These are phyloP conservation scores for Chrysochloris asiatica DNA, from an alignment of 2,113 vertebrate species.

Conservation along the genomic window DNA sequence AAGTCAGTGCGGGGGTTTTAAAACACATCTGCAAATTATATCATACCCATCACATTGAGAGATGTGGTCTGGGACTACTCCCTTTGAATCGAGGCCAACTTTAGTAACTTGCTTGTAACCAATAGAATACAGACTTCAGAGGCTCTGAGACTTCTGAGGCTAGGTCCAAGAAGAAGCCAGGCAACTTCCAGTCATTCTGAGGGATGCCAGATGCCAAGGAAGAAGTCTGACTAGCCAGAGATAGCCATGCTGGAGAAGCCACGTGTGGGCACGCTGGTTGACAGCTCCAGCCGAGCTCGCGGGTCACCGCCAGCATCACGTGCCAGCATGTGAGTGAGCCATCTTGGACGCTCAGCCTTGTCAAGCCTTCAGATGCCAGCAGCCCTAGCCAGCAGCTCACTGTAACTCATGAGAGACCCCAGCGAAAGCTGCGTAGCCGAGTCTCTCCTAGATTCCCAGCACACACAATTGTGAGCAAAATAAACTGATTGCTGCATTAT, in stretches of 20 bases:
- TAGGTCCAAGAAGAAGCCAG: neutral
- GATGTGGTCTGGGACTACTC: neutral
- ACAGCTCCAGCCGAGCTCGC: conserved; percentile 5
- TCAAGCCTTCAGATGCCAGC: neutral
- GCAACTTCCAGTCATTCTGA: neutral
- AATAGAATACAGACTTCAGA: neutral
- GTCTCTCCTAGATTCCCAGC: neutral
- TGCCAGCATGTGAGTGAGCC: neutral
- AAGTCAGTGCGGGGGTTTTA: neutral
- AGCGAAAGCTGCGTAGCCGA: neutral
- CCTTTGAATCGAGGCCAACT: neutral
- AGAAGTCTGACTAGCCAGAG: neutral
- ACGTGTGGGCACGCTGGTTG: neutral
- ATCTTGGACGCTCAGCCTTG: neutral
- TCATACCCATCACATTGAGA: neutral
- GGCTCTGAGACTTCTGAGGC: neutral
- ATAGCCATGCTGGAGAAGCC: neutral
- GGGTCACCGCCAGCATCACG: neutral
- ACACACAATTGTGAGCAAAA: neutral
- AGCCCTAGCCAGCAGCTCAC: neutral
- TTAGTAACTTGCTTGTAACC: neutral
- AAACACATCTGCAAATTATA: neutral
- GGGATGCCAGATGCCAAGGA: neutral
- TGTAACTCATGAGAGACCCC: neutral
- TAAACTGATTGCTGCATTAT: neutral